These are phyloP conservation scores for Danio rerio DNA, from an alignment of 2,113 vertebrate genomes.

Conservation along the genomic window DNA sequence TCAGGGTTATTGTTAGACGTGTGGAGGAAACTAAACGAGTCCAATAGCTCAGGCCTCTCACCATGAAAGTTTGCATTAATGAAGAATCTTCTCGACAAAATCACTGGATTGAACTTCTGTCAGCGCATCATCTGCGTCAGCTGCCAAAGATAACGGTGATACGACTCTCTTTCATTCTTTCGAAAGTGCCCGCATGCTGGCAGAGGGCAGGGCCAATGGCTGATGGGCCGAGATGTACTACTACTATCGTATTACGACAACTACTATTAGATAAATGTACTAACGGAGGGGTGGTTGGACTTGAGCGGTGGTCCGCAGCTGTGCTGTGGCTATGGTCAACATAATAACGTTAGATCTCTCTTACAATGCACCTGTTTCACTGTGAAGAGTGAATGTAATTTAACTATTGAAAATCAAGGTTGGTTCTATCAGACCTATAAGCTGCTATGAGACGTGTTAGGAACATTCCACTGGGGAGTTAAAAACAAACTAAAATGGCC, in stretches of 20 bases:
- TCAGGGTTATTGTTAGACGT: slow-evolving; percentile 73
- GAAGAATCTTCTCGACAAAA: slow-evolving; percentile 81
- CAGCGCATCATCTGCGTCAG: slow-evolving; percentile 84
- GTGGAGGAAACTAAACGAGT: slow-evolving; percentile 54
- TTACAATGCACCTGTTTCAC: slow-evolving; percentile 92
- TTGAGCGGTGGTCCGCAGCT: slow-evolving; percentile 85
- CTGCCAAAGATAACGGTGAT: slow-evolving; percentile 89
- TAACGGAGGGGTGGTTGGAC: slow-evolving; percentile 75
- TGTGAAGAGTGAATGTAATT: slow-evolving; percentile 97
- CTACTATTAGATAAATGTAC: slow-evolving; percentile 44
- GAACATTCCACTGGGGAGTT: slow-evolving; percentile 94
- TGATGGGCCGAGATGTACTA: slow-evolving; percentile 82
- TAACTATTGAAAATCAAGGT: slow-evolving; percentile 76
- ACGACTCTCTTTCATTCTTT: slow-evolving; percentile 53
- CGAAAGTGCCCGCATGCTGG: slow-evolving; percentile 92
- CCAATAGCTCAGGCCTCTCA: slow-evolving; percentile 72
- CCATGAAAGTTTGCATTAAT: slow-evolving; percentile 67
- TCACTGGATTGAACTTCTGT: slow-evolving; percentile 92
- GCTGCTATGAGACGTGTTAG: slow-evolving; percentile 90
- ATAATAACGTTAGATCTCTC: slow-evolving; percentile 81
- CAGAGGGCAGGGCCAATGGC: slow-evolving; percentile 81
- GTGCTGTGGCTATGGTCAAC: slow-evolving; percentile 89
- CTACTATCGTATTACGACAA: slow-evolving; percentile 79
- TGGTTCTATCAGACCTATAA: slow-evolving; percentile 89
- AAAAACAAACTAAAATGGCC: slow-evolving; percentile 62